Evolutionary conservation across 1,140 invertebrate genomes (phyloP).

Genomic region (Zophobas atratus): DNA sequence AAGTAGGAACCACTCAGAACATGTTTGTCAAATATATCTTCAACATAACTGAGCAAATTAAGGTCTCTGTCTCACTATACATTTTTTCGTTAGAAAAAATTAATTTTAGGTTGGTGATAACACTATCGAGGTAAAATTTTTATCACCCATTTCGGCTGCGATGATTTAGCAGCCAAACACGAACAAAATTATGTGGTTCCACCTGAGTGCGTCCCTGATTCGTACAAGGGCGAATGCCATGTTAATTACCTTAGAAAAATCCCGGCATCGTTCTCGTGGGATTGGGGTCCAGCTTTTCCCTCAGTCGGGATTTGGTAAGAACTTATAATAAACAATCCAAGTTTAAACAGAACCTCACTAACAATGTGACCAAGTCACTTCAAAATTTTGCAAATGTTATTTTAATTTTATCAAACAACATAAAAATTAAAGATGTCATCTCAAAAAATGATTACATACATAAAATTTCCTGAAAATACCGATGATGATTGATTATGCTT

Average conservation of each 20-base stretch:
- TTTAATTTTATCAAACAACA: too few species aligned
- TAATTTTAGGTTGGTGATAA: slow-evolving; percentile 74
- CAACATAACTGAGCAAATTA: slow-evolving; percentile 75
- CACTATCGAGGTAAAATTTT: slow-evolving; percentile 79
- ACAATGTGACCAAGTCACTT: too few species aligned
- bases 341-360: background rate
- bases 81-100: background rate
- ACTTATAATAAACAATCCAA: background rate
- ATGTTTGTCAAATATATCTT: slow-evolving; percentile 92
- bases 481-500: too few species aligned
- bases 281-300: slow-evolving; percentile 98
- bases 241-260: slow-evolving; percentile 96
- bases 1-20: slow-evolving; percentile 82
- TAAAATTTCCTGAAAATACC: too few species aligned
- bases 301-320: slow-evolving; percentile 78
- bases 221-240: slow-evolving; percentile 95
- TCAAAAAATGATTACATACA: background rate
- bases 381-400: too few species aligned
- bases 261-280: slow-evolving; percentile 97
- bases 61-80: background rate
- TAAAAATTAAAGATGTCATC: too few species aligned
- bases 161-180: slow-evolving; percentile 72
- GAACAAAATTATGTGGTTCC: slow-evolving; percentile 77
- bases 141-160: slow-evolving; percentile 81
- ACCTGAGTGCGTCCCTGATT: slow-evolving; percentile 82